phyloP scores from a whole-genome alignment of 2,888 invertebrate species.

The Pristionchus arcanus region DNA sequence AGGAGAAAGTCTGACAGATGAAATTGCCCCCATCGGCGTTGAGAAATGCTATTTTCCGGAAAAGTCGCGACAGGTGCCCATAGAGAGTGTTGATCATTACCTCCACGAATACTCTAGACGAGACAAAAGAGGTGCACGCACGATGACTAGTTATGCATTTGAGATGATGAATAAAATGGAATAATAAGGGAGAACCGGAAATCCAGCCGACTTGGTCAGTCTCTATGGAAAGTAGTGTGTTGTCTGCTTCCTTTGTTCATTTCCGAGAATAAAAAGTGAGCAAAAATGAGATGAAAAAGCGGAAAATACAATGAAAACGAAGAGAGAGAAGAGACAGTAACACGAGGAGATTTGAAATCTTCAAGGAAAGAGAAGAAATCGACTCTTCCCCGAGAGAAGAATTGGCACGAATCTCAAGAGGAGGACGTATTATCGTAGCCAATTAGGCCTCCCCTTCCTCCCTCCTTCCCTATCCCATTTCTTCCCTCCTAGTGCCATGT shows the following conservation, averaged over 20 bases:
- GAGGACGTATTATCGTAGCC: slow-evolving; percentile 5
- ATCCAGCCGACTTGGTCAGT: background rate
- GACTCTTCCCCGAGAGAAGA: background rate
- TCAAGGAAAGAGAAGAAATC: background rate
- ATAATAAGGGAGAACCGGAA: background rate
- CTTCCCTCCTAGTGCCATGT: background rate
- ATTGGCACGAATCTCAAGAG: background rate
- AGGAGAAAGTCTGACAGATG: background rate
- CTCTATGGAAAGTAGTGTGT: background rate
- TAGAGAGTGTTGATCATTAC: background rate
- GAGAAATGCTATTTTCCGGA: background rate
- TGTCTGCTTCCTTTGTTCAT: background rate
- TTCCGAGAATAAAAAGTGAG: background rate
- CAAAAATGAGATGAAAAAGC: background rate
- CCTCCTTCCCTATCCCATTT: slow-evolving; percentile 2
- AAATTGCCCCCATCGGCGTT: background rate
- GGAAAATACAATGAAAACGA: background rate
- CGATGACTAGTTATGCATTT: background rate
- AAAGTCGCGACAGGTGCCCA: background rate
- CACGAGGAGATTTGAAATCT: background rate
- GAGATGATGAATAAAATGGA: background rate
- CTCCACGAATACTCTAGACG: background rate
- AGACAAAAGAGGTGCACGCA: background rate
- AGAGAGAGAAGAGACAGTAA: background rate
- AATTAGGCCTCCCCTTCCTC: background rate